Conservation (phyloP, 2,113 vertebrate species). For the Etheostoma cragini region DNA sequence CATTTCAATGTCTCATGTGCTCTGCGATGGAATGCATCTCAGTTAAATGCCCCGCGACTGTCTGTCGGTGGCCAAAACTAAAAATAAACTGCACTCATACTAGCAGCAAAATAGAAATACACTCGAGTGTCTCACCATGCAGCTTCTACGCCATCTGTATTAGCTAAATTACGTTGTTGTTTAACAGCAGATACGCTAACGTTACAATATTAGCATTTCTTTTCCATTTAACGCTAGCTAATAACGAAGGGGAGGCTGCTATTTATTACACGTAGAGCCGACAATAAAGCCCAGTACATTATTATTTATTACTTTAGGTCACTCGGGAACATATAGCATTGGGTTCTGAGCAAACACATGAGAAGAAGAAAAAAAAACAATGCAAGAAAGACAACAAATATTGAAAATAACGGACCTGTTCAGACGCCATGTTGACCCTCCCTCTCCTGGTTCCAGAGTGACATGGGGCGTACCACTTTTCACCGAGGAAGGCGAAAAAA, state of each 20-base stretch:
- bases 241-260: slow-evolving; percentile 29
- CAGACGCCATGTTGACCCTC: slow-evolving; percentile 87
- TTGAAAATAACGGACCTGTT: slow-evolving; percentile 83
- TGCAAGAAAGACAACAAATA: slow-evolving; percentile 43
- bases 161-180: accelerated
- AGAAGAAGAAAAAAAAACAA: not conserved
- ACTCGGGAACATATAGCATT: accelerated
- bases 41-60: slow-evolving; percentile 55
- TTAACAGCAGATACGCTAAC: not conserved
- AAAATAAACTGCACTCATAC: slow-evolving; percentile 79
- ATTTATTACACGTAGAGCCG: slow-evolving; percentile 1
- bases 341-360: accelerated
- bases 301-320: not conserved
- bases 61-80: slow-evolving; percentile 72
- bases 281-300: not conserved
- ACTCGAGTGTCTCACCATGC: accelerated
- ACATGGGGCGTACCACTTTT: slow-evolving; percentile 66
- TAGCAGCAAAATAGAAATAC: slow-evolving; percentile 9
- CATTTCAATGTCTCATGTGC: not conserved
- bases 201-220: not conserved
- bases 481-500: not conserved
- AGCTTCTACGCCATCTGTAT: not conserved
- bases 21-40: slow-evolving; percentile 53
- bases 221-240: slow-evolving; percentile 1
- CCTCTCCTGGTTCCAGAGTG: slow-evolving; percentile 64